Base-by-base conservation (phyloP, 1,140 invertebrate species). In the Trichonephila clavipes region DNA sequence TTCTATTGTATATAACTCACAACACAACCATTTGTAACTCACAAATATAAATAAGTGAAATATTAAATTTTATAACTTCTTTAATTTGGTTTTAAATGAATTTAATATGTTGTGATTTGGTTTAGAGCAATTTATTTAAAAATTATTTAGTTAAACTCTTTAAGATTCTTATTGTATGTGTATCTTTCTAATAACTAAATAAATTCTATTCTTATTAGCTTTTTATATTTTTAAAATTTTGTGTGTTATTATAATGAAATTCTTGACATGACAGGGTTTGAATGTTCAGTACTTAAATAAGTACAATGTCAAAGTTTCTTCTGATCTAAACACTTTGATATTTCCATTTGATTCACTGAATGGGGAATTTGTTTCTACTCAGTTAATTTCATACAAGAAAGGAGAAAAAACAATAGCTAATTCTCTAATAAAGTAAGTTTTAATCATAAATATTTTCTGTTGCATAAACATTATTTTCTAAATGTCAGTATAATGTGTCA, bases 321-420 rank as follows among this genome's bases (percentile, higher is more conserved):
- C n/a, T 72, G 88, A 89, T 77, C 40, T 72, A 21, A 89, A 59
- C n/a, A 72, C 66, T 58, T 1, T 89, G 44, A 44, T 89, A 24
- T 89, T 89, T 77, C 88, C 88, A 77, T 89, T 89, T 89, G 66
- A 89, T 89, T 44, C 64, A n/a, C 24, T 89, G 34, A 14, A 44
- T 19, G 44, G 51, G 24, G 88, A 89, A 72, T 89, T 40, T 77
- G 18, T 62, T 72, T 28, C 66, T 58, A 21, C 72, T 16, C 88
- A 89, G 51, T 24, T 44, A 44, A 8, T 40, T 10, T 44, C 44
- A 44, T 24, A 59, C n/a, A 77, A 51, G 21, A 89, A 89, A 59
- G 83, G 51, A 59, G n/a, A 85, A 24, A 85, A 61, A 59, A 10
- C 21, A 24, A 2, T 85, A 12, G 24, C 21, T 24, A 24, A 85